Conservation (phyloP, 2,113 vertebrate genomes). For the Dissostichus mawsoni region DNA sequence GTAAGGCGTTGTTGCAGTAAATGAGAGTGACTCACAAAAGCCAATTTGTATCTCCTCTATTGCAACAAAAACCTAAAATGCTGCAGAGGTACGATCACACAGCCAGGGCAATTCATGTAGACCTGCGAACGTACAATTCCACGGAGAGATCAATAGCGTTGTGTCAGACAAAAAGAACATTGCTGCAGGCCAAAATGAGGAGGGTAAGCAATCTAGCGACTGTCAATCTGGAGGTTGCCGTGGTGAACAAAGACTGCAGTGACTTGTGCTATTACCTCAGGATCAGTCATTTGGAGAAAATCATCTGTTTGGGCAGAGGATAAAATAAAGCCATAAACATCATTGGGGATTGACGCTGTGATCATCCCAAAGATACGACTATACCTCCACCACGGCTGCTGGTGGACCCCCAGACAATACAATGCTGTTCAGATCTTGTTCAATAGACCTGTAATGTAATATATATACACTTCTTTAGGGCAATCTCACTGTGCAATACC, state of each 20-base stretch:
- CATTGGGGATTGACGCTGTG: conserved; percentile 19
- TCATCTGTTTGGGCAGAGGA: conserved; percentile 19
- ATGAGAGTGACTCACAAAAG: conserved; percentile 48
- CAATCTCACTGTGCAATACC: too few species aligned
- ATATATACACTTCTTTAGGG: too few species aligned
- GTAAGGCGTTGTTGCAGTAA: conserved; percentile 25
- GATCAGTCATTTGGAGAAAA: conserved; percentile 46
- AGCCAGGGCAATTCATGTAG: conserved; percentile 35
- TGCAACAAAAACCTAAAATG: conserved; percentile 57
- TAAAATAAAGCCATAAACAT: conserved; percentile 20
- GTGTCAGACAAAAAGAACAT: conserved; percentile 67
- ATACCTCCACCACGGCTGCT: too few species aligned
- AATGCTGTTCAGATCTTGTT: too few species aligned
- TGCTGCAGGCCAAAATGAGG: conserved; percentile 48
- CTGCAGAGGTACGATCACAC: conserved; percentile 39
- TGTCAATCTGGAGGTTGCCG: conserved; percentile 49
- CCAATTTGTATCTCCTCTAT: conserved; percentile 47
- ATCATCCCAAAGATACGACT: neutral
- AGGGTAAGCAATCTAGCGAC: conserved; percentile 53
- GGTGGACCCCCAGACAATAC: too few species aligned
- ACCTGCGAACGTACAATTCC: conserved; percentile 54
- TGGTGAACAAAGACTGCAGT: conserved; percentile 57
- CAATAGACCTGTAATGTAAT: too few species aligned
- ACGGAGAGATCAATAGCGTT: conserved; percentile 62
- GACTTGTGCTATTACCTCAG: conserved; percentile 43